Evolutionary conservation across 2,888 invertebrate genomes (phyloP).

Genomic region (Caenorhabditis afra): DNA sequence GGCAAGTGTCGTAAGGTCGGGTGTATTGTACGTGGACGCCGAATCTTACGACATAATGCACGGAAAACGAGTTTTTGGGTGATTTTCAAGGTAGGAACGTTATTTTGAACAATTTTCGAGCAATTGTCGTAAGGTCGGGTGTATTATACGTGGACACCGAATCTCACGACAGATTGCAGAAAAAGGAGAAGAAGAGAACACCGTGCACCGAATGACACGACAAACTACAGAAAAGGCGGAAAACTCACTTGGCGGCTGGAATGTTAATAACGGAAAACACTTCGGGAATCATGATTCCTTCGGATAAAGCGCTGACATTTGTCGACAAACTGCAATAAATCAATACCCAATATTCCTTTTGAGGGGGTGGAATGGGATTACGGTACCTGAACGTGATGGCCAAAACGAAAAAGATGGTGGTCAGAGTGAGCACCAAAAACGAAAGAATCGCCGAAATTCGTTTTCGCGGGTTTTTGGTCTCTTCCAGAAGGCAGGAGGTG

Average conservation of each 20-base stretch:
- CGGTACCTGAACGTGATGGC: conserved; percentile 48
- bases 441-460: conserved; percentile 38
- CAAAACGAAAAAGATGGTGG: conserved; percentile 50
- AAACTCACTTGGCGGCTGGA: conserved; percentile 64
- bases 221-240: no score
- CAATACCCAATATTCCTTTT: no score
- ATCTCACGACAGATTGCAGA: neutral
- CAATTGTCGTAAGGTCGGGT: no score
- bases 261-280: conserved; percentile 64
- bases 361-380: neutral
- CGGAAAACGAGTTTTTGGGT: no score
- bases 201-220: neutral
- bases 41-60: no score
- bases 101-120: no score
- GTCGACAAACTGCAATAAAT: conserved; percentile 56
- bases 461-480: conserved; percentile 62
- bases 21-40: no score
- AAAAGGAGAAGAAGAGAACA: neutral
- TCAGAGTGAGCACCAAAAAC: conserved; percentile 40
- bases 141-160: no score
- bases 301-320: conserved; percentile 55
- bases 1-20: no score
- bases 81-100: no score
- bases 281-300: conserved; percentile 59
- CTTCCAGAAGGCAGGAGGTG: conserved; percentile 61